Conservation (phyloP, 1,140 invertebrate genomes). For the Drosophila obscura region DNA sequence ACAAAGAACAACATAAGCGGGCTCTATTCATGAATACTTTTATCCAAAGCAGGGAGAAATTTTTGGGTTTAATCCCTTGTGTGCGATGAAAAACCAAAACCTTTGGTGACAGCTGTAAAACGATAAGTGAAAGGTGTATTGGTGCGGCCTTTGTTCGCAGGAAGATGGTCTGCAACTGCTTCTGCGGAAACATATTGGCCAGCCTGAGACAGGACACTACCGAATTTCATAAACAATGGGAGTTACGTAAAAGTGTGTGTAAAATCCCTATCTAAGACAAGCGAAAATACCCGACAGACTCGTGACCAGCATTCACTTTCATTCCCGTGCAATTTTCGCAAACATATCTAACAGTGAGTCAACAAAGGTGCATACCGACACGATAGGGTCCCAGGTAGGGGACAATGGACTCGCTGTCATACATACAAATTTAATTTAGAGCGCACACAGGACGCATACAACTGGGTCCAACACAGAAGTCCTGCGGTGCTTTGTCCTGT, state of each 20-base stretch:
- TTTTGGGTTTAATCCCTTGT: too few relatives aligned
- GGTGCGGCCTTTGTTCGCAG: conserved; percentile 11
- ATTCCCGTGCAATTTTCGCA: too few relatives aligned
- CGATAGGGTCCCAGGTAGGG: conserved; percentile 27
- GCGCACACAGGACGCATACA: background rate
- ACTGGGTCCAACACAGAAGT: conserved; percentile 25
- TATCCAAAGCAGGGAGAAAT: too few relatives aligned
- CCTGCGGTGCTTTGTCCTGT: conserved; percentile 36
- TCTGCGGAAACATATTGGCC: conserved; percentile 11
- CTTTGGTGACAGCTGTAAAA: too few relatives aligned
- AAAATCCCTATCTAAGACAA: conserved; percentile 6
- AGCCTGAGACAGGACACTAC: conserved; percentile 13
- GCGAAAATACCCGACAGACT: background rate
- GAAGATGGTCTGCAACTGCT: conserved; percentile 20
- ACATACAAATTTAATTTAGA: conserved; percentile 30
- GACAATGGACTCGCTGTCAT: conserved; percentile 29
- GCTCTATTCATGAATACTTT: too few relatives aligned
- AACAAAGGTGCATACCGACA: conserved; percentile 19
- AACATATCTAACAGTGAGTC: conserved; percentile 1
- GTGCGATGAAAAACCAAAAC: too few relatives aligned
- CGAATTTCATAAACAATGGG: conserved; percentile 35
- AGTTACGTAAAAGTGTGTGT: conserved; percentile 18
- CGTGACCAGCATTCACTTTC: too few relatives aligned
- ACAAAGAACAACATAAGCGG: too few relatives aligned
- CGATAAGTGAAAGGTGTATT: conserved; percentile 22